Base-by-base conservation (phyloP, 1,140 invertebrate species). In the Aphidius gifuensis region DNA sequence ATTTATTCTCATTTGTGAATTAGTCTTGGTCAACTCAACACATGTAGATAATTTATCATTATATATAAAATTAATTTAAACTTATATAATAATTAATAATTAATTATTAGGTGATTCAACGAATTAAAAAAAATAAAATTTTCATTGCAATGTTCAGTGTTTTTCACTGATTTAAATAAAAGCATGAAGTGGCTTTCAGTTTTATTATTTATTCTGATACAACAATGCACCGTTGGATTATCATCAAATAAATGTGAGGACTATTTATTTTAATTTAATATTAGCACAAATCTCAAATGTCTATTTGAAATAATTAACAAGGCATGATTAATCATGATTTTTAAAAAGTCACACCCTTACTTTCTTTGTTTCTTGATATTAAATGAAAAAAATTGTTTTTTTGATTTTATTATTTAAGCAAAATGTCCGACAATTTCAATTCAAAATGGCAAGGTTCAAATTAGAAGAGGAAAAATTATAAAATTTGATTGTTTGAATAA, bases 401-500 rank as follows among this genome's bases (percentile, higher is more conserved):
- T 40, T 32, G 40, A 16, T 46, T 6, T 9, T 46, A 38, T 61
- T 50, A 9, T 56, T 56, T 50, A 63, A 71, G 69, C 38, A 8
- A 66, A 65, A 23, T 80, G 80, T 60, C 69, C 70, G 0, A n/a
- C 53, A 21, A 66, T 77, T 23, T 65, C 59, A 21, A 56, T 81
- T 47, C 57, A 60, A 51, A 79, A 82, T 58, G 80, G 80, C 38
- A 74, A 60, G 53, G 68, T 72, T 44, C 74, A 78, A 4, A 42
- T 64, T 5, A 67, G 75, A 50, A 64, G 60, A n/a, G 80, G 82
- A 5, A 76, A 83, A 51, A 73, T 86, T 5, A 80, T 83, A 11
- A 84, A 82, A 69, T 88, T 85, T 70, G 72, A 67, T 9, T 90
- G 88, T 72, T 66, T 71, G 43, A 66, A 73, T 4, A 79, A 82